Evolutionary conservation across 2,888 invertebrate genomes (phyloP), one percentile per base, ranked within the genome.

Genomic region (Venustoraphidia nigricollis): DNA sequence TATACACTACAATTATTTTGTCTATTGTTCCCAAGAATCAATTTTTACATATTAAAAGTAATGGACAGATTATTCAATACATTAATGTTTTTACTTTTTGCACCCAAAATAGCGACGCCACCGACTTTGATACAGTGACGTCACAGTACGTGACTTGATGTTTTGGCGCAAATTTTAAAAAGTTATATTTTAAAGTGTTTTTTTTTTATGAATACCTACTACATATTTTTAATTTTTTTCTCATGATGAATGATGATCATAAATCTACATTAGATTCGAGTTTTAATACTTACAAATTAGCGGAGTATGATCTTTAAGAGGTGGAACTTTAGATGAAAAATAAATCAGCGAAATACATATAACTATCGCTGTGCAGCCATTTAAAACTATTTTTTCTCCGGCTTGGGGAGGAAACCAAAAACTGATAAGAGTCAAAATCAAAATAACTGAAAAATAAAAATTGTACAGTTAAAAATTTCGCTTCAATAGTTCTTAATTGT

Each of bases 321-420:
- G 67, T 10, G 77, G 76, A 45, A 77, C 60, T 58, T 75, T 71
- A 50, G 74, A 71, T 0, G 76, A 71, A 57, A 81, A 79, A 60
- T 77, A 81, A 58, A 79, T 66, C 48, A 82, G 68, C 57, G 76
- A 77, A 13, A 77, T 62, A n/a, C 72, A 70, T 38, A 77, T 73
- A 43, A 81, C 69, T 1, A 81, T 59, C 10, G 76, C 70, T 9
- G 75, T 73, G 46, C 74, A 67, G 8, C 76, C 75, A 54, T 76
- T 77, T 14, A 81, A 60, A 10, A 76, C 61, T 14, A 81, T 69
- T 61, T 81, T 81, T 60, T 81, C 81, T 11, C 76, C 77, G 54
- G 79, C 73, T 55, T 76, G 73, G 0, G 81, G 77, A 1, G 81
- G 80, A 44, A 82, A 57, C 77, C 78, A 78, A 60, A 82, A 83